A percentile compares a stretch with the other conserved stretches of the same genome.
Conservation (phyloP, 2,113 vertebrate genomes). For the Ciconia stormi region DNA sequence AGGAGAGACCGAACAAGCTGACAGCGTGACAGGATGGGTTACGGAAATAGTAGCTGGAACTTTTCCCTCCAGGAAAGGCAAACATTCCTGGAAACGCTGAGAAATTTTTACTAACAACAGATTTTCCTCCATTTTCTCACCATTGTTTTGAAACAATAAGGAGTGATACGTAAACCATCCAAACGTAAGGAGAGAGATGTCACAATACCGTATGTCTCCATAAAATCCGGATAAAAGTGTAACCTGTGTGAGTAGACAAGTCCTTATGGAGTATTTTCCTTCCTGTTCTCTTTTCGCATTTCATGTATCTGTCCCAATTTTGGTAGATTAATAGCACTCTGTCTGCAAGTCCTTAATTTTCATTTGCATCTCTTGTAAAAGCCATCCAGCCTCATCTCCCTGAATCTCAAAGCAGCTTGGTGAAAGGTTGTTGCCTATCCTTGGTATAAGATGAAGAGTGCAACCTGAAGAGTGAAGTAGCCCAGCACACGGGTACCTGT, state of each 20-base stretch:
- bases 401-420: background rate
- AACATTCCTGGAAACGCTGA: background rate
- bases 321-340: background rate
- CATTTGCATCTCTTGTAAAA: background rate
- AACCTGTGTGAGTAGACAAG: background rate
- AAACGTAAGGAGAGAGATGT: background rate
- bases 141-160: slow-evolving; percentile 17
- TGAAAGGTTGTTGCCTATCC: background rate
- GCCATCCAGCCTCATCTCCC: background rate
- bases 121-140: slow-evolving; percentile 1
- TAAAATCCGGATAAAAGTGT: background rate
- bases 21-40: background rate
- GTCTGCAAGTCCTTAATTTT: background rate
- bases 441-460: background rate
- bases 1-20: background rate
- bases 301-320: background rate
- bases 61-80: background rate
- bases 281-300: background rate
- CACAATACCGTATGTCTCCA: background rate
- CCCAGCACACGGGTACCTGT: background rate
- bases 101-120: background rate
- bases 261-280: background rate
- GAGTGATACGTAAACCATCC: background rate
- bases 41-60: slow-evolving; percentile 11
- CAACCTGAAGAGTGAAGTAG: background rate